A percentile compares a stretch with the other conserved stretches of the same genome.
These are phyloP conservation scores for Catharus fuscescens DNA, from an alignment of 2,113 vertebrate species.

Conservation along the genomic window DNA sequence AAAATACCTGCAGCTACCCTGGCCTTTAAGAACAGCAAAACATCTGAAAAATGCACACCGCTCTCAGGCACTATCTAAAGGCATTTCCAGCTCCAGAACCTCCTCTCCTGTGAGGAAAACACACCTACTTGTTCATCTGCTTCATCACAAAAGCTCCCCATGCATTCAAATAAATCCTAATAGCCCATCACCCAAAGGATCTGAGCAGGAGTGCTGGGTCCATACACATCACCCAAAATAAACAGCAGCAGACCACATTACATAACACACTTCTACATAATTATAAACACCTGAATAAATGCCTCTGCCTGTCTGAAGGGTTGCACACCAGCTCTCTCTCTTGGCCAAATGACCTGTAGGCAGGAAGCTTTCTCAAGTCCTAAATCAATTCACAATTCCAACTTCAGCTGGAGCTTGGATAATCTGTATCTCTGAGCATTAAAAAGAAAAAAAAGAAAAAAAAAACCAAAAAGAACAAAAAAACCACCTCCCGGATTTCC, in stretches of 20 bases:
- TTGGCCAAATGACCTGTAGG: background rate
- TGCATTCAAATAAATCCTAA: background rate
- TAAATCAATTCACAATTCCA: background rate
- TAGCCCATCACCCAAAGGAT: background rate
- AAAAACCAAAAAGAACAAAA: background rate
- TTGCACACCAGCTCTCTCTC: background rate
- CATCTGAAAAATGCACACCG: background rate
- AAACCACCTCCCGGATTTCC: background rate
- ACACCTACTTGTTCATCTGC: background rate
- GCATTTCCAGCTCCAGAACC: background rate
- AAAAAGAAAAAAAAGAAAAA: too few relatives aligned
- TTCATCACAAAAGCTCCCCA: background rate
- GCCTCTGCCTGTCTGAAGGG: background rate
- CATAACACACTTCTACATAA: background rate
- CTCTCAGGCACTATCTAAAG: background rate
- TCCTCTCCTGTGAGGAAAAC: background rate
- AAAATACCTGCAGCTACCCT: background rate
- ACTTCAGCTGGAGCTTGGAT: background rate
- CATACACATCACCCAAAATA: background rate
- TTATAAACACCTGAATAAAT: background rate
- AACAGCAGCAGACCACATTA: background rate
- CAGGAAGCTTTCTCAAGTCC: background rate
- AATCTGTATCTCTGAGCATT: background rate
- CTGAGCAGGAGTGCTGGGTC: accelerated
- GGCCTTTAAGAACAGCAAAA: background rate